phyloP scores from a whole-genome alignment of 2,113 vertebrate genomes.

The Cyprinodon variegatus region DNA sequence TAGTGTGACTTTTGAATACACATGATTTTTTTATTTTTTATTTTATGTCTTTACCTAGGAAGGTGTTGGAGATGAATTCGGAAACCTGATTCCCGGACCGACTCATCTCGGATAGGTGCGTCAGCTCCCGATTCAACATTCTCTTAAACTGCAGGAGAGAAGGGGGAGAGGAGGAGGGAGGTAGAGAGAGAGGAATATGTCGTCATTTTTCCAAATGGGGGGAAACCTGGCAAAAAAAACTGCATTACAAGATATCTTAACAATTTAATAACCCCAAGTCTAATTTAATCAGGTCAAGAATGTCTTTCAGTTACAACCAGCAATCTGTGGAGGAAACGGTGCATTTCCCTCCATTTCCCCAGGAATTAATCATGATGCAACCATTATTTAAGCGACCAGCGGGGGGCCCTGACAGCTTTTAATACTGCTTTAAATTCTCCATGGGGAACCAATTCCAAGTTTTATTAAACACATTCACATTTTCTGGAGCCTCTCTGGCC shows the following conservation, averaged over 20 bases:
- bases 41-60: slow-evolving; percentile 82
- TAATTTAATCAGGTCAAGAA: slow-evolving; percentile 22
- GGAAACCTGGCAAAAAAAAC: slow-evolving; percentile 54
- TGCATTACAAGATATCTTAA: slow-evolving; percentile 35
- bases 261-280: slow-evolving; percentile 40
- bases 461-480: slow-evolving; percentile 34
- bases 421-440: slow-evolving; percentile 26
- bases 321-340: slow-evolving; percentile 15
- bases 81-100: slow-evolving; percentile 96
- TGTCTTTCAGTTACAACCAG: slow-evolving; percentile 28
- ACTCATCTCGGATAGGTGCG: slow-evolving; percentile 94
- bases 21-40: rapidly evolving
- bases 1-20: background rate
- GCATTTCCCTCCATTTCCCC: slow-evolving; percentile 32
- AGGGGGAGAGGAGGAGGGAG: slow-evolving; percentile 5
- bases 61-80: slow-evolving; percentile 94
- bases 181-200: slow-evolving; percentile 23
- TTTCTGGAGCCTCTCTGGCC: slow-evolving; percentile 1
- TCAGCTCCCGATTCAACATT: slow-evolving; percentile 95
- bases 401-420: slow-evolving; percentile 11
- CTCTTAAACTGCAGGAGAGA: slow-evolving; percentile 87
- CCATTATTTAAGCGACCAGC: slow-evolving; percentile 41
- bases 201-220: slow-evolving; percentile 58
- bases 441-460: slow-evolving; percentile 37
- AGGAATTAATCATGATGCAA: slow-evolving; percentile 37